Base-by-base conservation (phyloP, 53 echinoderm and acorn worm species). In the Echinometra lucunter region DNA sequence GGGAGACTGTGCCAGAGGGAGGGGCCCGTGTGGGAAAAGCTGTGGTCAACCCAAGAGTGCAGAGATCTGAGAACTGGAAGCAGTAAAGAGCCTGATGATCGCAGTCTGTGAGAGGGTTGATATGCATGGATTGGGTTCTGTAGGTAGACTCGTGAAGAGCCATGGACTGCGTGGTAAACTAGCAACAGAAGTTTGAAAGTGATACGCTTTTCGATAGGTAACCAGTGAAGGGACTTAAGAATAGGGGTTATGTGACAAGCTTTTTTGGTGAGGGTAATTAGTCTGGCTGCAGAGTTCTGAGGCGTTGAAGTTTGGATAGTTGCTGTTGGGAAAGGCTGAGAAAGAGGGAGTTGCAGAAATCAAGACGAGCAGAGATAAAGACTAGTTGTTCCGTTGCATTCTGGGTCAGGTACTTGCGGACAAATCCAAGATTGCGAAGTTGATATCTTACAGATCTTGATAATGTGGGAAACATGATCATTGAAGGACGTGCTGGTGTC, bases 381-480 rank as follows among this genome's bases (percentile, higher is more conserved):
- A 95, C 95, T 23, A 95, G 32, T 42, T 95, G 69, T 91, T 95
- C 95, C 15, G 88, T 92, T 67, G 88, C 88, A 57, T 42, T 88
- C 10, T 37, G 81, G 35, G 45, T 92, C 60, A 91, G 56, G 82
- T 91, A 95, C 55, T 42, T 60, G 90, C 89, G 81, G 57, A 95
- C 58, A 78, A 95, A 91, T 17, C 91, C 44, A 57, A 91, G 74
- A 81, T 95, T 95, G 75, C 95, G 85, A 5, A 95, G 82, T 6
- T 95, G 95, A 44, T 90, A 95, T 95, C 95, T 95, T 23, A 91
- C 38, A 18, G 78, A 90, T 44, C 63, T 91, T 19, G 80, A 95
- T 74, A 56, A n/a, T 37, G 3, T 95, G 90, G 58, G 90, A 91
- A 27, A 95, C 37, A 42, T 95, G 90, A 37, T 55, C 27, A 89